These are phyloP conservation scores for Drosophila parthenogenetica DNA, from an alignment of 2,888 invertebrate species.

Conservation along the genomic window DNA sequence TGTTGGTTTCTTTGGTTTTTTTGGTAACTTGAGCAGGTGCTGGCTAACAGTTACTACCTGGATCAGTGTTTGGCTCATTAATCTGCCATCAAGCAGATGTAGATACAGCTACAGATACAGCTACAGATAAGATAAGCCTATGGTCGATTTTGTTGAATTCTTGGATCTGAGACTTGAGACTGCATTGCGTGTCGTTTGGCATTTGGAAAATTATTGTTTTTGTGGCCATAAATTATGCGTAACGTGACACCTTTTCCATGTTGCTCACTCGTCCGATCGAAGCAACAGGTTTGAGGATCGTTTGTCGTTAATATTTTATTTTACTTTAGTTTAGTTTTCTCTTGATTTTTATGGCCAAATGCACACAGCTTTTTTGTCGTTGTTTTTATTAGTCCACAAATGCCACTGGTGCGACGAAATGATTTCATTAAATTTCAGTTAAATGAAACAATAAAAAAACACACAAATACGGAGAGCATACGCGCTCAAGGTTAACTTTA, in stretches of 20 bases:
- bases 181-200: slow-evolving; percentile 51
- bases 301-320: slow-evolving; percentile 73
- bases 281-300: slow-evolving; percentile 60
- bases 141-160: slow-evolving; percentile 36
- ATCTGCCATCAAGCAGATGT: slow-evolving; percentile 53
- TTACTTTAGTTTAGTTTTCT: slow-evolving; percentile 55
- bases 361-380: slow-evolving; percentile 10
- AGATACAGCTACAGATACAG: slow-evolving; percentile 30
- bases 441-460: slow-evolving; percentile 50
- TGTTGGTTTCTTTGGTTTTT: background rate
- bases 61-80: slow-evolving; percentile 42
- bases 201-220: slow-evolving; percentile 69
- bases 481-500: slow-evolving; percentile 69
- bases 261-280: slow-evolving; percentile 46
- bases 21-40: slow-evolving; percentile 46
- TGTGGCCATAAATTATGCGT: slow-evolving; percentile 82
- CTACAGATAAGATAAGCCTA: slow-evolving; percentile 37
- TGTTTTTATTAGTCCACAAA: slow-evolving; percentile 4
- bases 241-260: slow-evolving; percentile 84
- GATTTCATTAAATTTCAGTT: slow-evolving; percentile 78
- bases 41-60: slow-evolving; percentile 35
- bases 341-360: slow-evolving; percentile 45
- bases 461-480: slow-evolving; percentile 51
- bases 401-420: slow-evolving; percentile 52
- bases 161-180: slow-evolving; percentile 18